Conservation (phyloP, 2,797 vertebrate species). For the Coregonus suidteri region DNA sequence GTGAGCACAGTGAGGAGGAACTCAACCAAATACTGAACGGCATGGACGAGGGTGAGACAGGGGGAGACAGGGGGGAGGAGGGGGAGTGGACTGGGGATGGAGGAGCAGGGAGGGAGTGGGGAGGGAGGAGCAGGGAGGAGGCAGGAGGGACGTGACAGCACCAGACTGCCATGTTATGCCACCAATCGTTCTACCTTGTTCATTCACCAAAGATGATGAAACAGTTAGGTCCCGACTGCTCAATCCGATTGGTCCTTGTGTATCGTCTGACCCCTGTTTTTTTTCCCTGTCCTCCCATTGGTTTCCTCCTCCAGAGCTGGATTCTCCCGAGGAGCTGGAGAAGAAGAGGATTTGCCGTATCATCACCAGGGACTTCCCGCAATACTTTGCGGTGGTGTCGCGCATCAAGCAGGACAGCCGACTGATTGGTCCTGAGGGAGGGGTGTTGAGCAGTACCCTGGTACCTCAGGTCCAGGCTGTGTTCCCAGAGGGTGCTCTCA, state of each 20-base stretch:
- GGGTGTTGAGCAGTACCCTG: conserved; percentile 92
- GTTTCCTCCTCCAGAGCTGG: conserved; percentile 78
- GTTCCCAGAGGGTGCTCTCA: conserved; percentile 94
- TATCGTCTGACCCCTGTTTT: not conserved
- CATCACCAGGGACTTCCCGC: conserved; percentile 95
- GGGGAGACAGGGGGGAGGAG: conserved; percentile 11
- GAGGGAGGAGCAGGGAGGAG: not conserved
- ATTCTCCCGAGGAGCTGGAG: conserved; percentile 92
- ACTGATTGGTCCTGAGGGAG: conserved; percentile 93
- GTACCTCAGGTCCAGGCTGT: conserved; percentile 95
- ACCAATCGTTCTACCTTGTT: no score
- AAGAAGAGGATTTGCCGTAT: conserved; percentile 97
- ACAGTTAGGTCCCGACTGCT: not conserved
- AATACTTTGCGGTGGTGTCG: conserved; percentile 96
- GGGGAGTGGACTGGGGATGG: not conserved
- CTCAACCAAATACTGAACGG: conserved; percentile 96
- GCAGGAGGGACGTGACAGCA: not conserved
- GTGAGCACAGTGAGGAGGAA: conserved; percentile 94
- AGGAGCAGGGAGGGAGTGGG: not conserved
- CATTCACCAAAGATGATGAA: no score
- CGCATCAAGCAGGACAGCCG: conserved; percentile 97
- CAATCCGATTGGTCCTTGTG: not conserved
- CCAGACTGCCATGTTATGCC: no score
- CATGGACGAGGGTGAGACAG: conserved; percentile 91
- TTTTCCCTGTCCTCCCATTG: not conserved